Evolutionary conservation across 2,888 invertebrate genomes (phyloP).

Genomic region (Rhopalosiphum nymphaeae): DNA sequence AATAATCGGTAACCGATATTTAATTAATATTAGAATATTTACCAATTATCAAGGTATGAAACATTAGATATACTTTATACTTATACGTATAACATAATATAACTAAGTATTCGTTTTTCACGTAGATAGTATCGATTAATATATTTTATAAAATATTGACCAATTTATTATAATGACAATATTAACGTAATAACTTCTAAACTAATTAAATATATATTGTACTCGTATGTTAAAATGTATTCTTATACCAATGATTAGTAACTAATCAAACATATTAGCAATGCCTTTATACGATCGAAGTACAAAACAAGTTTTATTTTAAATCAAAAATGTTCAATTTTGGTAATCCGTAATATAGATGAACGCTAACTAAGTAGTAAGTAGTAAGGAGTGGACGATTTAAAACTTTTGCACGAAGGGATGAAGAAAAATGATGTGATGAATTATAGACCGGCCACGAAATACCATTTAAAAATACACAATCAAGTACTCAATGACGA

Average conservation of each 20-base stretch:
- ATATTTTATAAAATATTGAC: neutral
- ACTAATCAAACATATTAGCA: no score
- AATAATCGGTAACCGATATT: neutral
- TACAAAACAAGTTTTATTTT: no score
- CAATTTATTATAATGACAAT: neutral
- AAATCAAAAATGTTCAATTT: neutral
- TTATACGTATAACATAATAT: neutral
- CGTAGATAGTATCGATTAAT: neutral
- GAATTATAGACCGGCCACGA: neutral
- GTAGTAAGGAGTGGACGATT: neutral
- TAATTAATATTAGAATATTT: slow-evolving; percentile 28
- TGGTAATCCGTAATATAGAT: neutral
- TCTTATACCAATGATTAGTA: no score
- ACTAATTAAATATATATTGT: neutral
- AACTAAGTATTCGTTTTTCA: neutral
- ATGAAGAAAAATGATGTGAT: neutral
- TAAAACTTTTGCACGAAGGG: neutral
- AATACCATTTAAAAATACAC: neutral
- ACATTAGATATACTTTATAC: neutral
- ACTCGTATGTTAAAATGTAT: no score
- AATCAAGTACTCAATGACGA: neutral
- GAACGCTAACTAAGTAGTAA: neutral
- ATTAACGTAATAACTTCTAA: neutral
- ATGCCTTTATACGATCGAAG: no score
- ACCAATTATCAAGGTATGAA: neutral